phyloP scores from a whole-genome alignment of 2,888 invertebrate species.

The Pheosia tremula region DNA sequence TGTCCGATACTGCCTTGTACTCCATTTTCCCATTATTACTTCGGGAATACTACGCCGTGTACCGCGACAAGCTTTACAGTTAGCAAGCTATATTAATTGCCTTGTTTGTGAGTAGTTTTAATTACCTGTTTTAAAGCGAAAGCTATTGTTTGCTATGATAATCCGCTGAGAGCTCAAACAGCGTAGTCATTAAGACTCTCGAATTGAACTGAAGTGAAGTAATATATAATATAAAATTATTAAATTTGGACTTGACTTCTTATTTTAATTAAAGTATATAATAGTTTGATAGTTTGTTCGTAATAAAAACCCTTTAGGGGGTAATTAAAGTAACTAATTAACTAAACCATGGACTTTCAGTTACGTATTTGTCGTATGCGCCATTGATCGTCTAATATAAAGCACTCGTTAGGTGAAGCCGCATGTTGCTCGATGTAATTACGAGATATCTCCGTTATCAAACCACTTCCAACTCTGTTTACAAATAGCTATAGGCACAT shows the following conservation, averaged over 20 bases:
- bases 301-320: too few species aligned
- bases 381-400: neutral
- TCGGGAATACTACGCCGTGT: neutral
- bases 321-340: too few species aligned
- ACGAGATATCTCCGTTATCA: slow-evolving; percentile 1
- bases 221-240: too few species aligned
- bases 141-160: too few species aligned
- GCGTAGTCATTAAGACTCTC: too few species aligned
- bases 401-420: neutral
- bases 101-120: neutral
- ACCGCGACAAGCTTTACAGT: slow-evolving; percentile 1
- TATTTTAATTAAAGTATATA: too few species aligned
- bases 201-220: too few species aligned
- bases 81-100: neutral
- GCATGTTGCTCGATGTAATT: neutral
- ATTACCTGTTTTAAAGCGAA: too few species aligned
- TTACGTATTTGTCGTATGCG: neutral
- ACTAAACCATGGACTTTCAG: too few species aligned
- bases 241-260: too few species aligned
- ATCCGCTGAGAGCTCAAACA: too few species aligned
- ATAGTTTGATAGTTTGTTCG: too few species aligned
- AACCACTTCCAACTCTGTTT: neutral
- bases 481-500: neutral
- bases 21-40: neutral
- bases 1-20: neutral